Base-by-base conservation (phyloP, 2,797 vertebrate genomes). In the Erithacus rubecula region DNA sequence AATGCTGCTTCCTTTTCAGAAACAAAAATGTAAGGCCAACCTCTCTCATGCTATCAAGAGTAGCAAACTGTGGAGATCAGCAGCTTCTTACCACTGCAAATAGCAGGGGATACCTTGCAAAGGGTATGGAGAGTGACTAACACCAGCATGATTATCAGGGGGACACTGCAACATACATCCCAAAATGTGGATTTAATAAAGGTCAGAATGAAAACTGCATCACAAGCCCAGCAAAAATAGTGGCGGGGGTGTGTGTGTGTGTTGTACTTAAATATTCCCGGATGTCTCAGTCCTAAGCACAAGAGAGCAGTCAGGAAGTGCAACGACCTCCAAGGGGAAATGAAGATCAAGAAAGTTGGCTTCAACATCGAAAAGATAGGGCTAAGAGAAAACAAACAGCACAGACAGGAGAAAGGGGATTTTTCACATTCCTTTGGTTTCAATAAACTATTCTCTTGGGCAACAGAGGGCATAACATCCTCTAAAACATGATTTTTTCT, bases 351-450 rank as follows among this genome's bases (percentile, higher is more conserved):
- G 78, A 74, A 83, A 90, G 68, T 5, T 76, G 90, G 79, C 76
- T 89, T 80, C 51, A n/a, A 19, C 0, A 24, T 89, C 74, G 75
- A 62, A 58, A 88, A 71, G n/a, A 94, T 11, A 64, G 93, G 77
- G 80, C 75, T 91, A 46, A 93, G 78, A 87, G 52, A 68, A 95
- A 95, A 94, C 70, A 93, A 91, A 91, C 41, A 5, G 15, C 90
- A 94, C 6, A 44, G 83, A 93, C 0, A 7, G 44, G 83, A 86
- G 56, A 79, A 94, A 87, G 43, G 91, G 87, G 53, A 75, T 90
- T 94, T 87, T 95, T 90, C 78, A 94, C 67, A 93, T 95, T 95
- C 95, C 81, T 96, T 95, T 97, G 94, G 96, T 94, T 96, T 94
- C 90, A 87, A 79, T 79, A 84, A 89, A 91, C 89, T 82, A 91